A percentile compares a stretch with the other conserved stretches of the same genome.
Conservation (phyloP, 1,140 invertebrate species). For the Panagrolaimus sp. region DNA sequence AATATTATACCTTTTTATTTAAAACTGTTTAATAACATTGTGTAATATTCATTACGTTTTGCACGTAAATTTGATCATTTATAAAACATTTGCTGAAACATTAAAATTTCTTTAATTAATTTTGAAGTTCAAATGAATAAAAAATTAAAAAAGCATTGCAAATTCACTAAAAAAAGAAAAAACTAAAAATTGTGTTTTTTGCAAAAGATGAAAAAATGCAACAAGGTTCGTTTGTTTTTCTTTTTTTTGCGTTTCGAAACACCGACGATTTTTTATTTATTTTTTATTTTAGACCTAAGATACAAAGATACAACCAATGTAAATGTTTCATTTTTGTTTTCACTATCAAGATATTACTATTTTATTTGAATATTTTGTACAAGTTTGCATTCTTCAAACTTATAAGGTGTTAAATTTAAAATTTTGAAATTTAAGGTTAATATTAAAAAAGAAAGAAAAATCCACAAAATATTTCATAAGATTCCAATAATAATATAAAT, state of each 20-base stretch:
- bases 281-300: conserved; percentile 40
- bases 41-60: too few relatives aligned
- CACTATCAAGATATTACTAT: conserved; percentile 5
- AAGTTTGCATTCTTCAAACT: conserved; percentile 20
- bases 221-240: conserved; percentile 53
- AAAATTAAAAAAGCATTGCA: conserved; percentile 25
- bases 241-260: too few relatives aligned
- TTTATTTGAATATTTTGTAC: too few relatives aligned
- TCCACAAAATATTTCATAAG: conserved; percentile 77
- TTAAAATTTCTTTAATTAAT: conserved; percentile 16
- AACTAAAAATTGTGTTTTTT: conserved; percentile 49
- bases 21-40: too few relatives aligned
- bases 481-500: conserved; percentile 70
- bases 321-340: conserved; percentile 61
- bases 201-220: conserved; percentile 56
- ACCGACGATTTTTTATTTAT: conserved; percentile 47
- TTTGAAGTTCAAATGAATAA: conserved; percentile 11
- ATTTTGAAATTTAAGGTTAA: conserved; percentile 72
- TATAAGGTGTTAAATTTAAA: conserved; percentile 64
- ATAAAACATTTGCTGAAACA: conserved; percentile 53
- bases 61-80: too few relatives aligned
- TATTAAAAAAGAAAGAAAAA: conserved; percentile 70
- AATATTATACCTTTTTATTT: too few relatives aligned
- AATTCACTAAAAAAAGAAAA: too few relatives aligned
- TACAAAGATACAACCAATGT: conserved; percentile 41